These are phyloP conservation scores for Scaptomyza reducta DNA, from an alignment of 2,888 invertebrate genomes.

Conservation along the genomic window DNA sequence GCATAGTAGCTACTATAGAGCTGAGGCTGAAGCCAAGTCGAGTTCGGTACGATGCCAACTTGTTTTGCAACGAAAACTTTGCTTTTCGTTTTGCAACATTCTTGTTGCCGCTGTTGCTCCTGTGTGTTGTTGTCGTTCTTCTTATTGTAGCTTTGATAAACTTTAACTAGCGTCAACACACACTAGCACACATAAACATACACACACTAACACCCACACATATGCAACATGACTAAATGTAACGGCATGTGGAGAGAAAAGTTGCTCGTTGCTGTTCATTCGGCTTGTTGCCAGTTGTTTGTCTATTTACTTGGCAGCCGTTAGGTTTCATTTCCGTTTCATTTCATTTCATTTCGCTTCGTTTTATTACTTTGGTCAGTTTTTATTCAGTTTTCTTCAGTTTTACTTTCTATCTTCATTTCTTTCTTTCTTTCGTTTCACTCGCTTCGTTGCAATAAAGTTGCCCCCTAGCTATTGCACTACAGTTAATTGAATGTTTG, in stretches of 20 bases:
- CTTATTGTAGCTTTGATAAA: conserved; percentile 66
- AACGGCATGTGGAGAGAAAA: conserved; percentile 67
- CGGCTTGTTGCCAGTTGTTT: conserved; percentile 69
- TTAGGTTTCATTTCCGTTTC: conserved; percentile 80
- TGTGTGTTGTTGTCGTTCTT: conserved; percentile 36
- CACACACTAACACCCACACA: conserved; percentile 31
- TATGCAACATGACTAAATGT: conserved; percentile 47
- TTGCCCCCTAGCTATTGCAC: conserved; percentile 5
- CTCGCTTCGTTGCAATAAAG: conserved; percentile 8
- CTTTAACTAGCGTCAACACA: conserved; percentile 72
- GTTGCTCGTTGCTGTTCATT: conserved; percentile 42
- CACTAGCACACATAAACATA: conserved; percentile 42
- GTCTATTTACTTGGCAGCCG: conserved; percentile 78
- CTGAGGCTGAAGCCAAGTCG: conserved; percentile 14
- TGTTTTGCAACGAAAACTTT: conserved; percentile 69
- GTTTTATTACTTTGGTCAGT: conserved; percentile 78
- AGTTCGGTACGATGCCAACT: conserved; percentile 40
- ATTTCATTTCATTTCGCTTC: conserved; percentile 72
- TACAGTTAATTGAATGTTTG: conserved; percentile 70
- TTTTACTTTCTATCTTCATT: conserved; percentile 23
- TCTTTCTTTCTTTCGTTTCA: background rate
- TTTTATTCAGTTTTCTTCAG: conserved; percentile 59
- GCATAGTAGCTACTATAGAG: background rate
- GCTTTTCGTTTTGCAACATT: conserved; percentile 25
- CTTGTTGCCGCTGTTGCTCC: conserved; percentile 49